phyloP scores from a whole-genome alignment of 1,140 invertebrate genomes.

The Plodia interpunctella region DNA sequence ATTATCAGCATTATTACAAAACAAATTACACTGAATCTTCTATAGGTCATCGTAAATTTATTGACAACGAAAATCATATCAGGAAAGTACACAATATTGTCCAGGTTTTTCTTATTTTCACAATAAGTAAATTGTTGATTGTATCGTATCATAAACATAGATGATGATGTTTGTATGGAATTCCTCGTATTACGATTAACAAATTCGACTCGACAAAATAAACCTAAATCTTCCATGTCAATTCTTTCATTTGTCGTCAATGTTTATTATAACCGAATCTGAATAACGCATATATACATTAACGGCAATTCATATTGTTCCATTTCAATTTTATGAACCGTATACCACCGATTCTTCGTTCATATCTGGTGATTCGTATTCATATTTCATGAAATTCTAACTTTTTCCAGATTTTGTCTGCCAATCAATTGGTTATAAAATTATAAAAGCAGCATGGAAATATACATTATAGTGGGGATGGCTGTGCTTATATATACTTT shows the following conservation, averaged over 20 bases:
- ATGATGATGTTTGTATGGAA: no score
- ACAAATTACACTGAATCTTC: no score
- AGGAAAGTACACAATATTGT: no score
- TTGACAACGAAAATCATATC: no score
- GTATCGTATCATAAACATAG: no score
- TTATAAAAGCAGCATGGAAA: constrained; percentile 50
- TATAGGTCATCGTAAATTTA: no score
- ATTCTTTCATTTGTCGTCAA: not conserved
- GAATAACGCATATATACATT: not conserved
- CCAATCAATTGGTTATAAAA: constrained; percentile 24
- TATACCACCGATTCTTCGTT: constrained; percentile 25
- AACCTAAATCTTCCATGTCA: constrained; percentile 3
- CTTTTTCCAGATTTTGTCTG: constrained; percentile 13
- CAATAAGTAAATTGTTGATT: no score
- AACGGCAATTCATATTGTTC: not conserved
- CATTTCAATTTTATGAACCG: constrained; percentile 1
- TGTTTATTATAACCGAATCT: not conserved
- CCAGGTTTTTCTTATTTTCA: no score
- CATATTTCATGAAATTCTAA: constrained; percentile 2
- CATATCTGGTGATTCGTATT: not conserved
- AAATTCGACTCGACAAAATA: no score
- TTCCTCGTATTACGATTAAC: not conserved
- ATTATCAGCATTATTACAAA: no score
- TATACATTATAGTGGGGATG: constrained; percentile 62
- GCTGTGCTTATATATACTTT: constrained; percentile 58